phyloP scores from a whole-genome alignment of 2,888 invertebrate genomes.

The Ferrisia virgata region DNA sequence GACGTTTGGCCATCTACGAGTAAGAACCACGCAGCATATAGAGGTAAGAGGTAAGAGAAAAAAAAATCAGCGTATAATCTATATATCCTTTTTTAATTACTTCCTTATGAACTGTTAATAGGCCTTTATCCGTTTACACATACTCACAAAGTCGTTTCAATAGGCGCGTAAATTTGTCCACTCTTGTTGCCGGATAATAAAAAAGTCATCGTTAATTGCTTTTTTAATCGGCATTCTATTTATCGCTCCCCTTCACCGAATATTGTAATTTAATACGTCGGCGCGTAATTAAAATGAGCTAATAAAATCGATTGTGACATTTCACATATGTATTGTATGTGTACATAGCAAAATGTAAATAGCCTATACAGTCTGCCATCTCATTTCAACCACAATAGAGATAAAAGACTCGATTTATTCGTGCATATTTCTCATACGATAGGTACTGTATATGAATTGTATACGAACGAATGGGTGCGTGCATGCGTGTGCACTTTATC shows the following conservation, averaged over 20 bases:
- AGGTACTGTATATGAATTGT: too few species aligned
- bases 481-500: not conserved
- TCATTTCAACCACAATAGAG: not conserved
- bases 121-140: not conserved
- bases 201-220: not conserved
- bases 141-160: not conserved
- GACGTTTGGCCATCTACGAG: not conserved
- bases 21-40: not conserved
- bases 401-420: not conserved
- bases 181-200: not conserved
- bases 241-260: not conserved
- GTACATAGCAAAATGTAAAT: too few species aligned
- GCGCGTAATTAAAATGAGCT: not conserved
- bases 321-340: too few species aligned
- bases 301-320: conserved; percentile 9
- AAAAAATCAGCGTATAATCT: not conserved
- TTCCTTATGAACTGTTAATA: conserved; percentile 23
- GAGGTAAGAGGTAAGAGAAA: not conserved
- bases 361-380: not conserved
- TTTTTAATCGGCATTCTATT: conserved; percentile 12
- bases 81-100: conserved; percentile 13
- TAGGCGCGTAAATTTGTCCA: not conserved
- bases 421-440: not conserved
- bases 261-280: not conserved
- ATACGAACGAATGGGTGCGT: not conserved